Percentiles rank a stretch among this genome's conserved stretches.
These are phyloP conservation scores for Syndactyla subalaris DNA, from an alignment of 2,797 vertebrate genomes.

Conservation along the genomic window DNA sequence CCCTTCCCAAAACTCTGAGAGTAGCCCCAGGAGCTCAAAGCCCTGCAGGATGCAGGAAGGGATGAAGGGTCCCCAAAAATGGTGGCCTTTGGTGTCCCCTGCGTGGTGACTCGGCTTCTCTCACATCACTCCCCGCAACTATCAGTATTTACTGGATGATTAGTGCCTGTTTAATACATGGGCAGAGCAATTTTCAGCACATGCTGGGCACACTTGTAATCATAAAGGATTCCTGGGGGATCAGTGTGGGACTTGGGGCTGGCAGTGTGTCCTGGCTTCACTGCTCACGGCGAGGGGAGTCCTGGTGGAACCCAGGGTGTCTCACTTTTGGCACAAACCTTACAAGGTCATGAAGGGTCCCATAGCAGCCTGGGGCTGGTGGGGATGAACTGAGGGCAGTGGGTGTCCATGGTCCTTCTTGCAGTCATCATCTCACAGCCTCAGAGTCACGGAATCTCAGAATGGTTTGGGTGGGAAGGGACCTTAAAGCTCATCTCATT, in stretches of 20 bases:
- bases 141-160: background rate
- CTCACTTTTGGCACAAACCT: background rate
- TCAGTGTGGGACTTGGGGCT: fast-evolving
- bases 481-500: background rate
- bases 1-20: fast-evolving
- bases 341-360: fast-evolving
- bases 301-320: background rate
- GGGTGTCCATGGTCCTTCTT: background rate
- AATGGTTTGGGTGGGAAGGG: background rate
- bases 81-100: background rate
- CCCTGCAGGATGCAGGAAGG: background rate
- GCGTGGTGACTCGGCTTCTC: fast-evolving
- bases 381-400: fast-evolving
- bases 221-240: background rate
- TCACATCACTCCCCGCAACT: background rate
- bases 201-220: background rate
- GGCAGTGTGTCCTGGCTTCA: fast-evolving
- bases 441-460: background rate
- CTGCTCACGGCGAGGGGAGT: fast-evolving
- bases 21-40: fast-evolving
- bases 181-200: background rate
- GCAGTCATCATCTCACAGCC: background rate
- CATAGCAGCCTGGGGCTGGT: background rate
- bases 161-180: background rate
- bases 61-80: fast-evolving